phyloP scores from a whole-genome alignment of 2,113 vertebrate genomes.

The Prochilodus magdalenae region DNA sequence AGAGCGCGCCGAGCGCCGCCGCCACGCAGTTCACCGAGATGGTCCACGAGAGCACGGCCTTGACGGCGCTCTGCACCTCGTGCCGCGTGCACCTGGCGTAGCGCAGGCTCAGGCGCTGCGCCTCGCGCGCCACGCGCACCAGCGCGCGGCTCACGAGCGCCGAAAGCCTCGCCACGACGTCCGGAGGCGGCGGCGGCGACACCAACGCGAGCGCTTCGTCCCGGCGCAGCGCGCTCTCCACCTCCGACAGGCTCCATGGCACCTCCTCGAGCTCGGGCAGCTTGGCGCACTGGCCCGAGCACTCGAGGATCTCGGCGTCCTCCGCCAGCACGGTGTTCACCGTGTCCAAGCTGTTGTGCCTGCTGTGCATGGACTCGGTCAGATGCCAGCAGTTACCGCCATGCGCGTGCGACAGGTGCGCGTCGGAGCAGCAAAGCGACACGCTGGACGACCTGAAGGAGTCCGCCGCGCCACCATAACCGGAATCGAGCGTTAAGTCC shows the following conservation, averaged over 20 bases:
- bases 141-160: slow-evolving; percentile 83
- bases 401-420: slow-evolving; percentile 75
- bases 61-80: slow-evolving; percentile 79
- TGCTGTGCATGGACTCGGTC: slow-evolving; percentile 96
- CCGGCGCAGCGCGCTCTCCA: slow-evolving; percentile 75
- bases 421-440: slow-evolving; percentile 81
- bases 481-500: slow-evolving; percentile 85
- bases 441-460: slow-evolving; percentile 83
- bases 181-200: slow-evolving; percentile 66
- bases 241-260: slow-evolving; percentile 80
- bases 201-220: slow-evolving; percentile 73
- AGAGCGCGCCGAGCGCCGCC: slow-evolving; percentile 77
- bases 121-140: slow-evolving; percentile 77
- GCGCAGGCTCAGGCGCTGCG: slow-evolving; percentile 80
- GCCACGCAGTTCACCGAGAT: slow-evolving; percentile 79
- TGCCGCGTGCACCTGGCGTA: slow-evolving; percentile 81
- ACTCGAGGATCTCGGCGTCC: slow-evolving; percentile 90
- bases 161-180: slow-evolving; percentile 87
- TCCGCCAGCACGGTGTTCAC: slow-evolving; percentile 92
- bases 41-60: slow-evolving; percentile 81
- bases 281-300: slow-evolving; percentile 85
- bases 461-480: slow-evolving; percentile 84
- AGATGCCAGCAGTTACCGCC: slow-evolving; percentile 92
- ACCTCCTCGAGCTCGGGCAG: slow-evolving; percentile 81
- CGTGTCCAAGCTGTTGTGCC: slow-evolving; percentile 97